A percentile compares a stretch with the other conserved stretches of the same genome.
Conservation (phyloP, 2,888 invertebrate genomes). For the Omphaloscelis lunosa region DNA sequence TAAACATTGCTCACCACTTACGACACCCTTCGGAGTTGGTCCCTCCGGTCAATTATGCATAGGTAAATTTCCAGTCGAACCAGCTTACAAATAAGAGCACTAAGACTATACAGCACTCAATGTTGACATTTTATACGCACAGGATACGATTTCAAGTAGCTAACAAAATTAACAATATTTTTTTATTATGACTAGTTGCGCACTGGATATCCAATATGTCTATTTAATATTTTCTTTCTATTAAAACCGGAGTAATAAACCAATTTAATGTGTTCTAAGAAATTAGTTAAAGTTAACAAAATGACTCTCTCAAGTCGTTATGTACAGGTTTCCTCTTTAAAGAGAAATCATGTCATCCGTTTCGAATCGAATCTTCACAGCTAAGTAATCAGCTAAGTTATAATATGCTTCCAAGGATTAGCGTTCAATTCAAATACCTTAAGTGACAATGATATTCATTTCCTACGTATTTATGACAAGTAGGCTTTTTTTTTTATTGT, state of each 20-base stretch:
- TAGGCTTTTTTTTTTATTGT: no score
- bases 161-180: conserved; percentile 11
- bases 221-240: conserved; percentile 12
- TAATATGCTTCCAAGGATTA: conserved; percentile 14
- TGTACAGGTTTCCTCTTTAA: conserved; percentile 45
- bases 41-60: conserved; percentile 47
- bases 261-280: conserved; percentile 30
- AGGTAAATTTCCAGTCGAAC: conserved; percentile 44
- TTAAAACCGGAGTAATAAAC: conserved; percentile 5
- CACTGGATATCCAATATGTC: neutral
- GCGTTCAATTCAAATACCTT: neutral
- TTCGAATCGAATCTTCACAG: conserved; percentile 51
- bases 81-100: conserved; percentile 52
- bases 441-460: conserved; percentile 6
- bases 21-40: conserved; percentile 43
- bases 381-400: conserved; percentile 28
- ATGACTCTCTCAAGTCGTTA: conserved; percentile 27
- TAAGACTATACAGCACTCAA: conserved; percentile 15
- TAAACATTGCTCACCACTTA: conserved; percentile 36
- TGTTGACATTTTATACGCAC: conserved; percentile 31
- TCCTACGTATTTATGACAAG: neutral
- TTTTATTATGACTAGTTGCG: conserved; percentile 2
- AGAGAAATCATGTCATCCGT: conserved; percentile 63
- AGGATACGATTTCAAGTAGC: conserved; percentile 28
- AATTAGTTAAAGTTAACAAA: conserved; percentile 36